A percentile compares a stretch with the other conserved stretches of the same genome.
Conservation (phyloP, 2,888 invertebrate species). For the Cryptus armator region DNA sequence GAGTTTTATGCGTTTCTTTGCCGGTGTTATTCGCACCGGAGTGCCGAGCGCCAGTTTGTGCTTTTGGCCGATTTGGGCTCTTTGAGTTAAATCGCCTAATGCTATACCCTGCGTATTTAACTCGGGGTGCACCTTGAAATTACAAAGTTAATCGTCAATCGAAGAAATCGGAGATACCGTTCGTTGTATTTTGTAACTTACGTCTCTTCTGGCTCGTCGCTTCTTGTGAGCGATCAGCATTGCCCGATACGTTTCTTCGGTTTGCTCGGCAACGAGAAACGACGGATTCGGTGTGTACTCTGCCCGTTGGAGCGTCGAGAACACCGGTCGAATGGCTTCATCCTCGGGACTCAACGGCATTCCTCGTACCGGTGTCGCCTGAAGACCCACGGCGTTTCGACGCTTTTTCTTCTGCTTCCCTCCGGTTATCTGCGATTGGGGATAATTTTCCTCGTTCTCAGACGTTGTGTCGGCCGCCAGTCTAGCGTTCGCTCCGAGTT, state of each 20-base stretch:
- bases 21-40: slow-evolving; percentile 85
- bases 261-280: slow-evolving; percentile 86
- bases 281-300: slow-evolving; percentile 81
- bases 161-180: not conserved
- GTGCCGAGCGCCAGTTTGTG: slow-evolving; percentile 86
- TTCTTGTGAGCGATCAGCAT: slow-evolving; percentile 91
- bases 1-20: slow-evolving; percentile 83
- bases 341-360: slow-evolving; percentile 79
- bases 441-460: slow-evolving; percentile 83
- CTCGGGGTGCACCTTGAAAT: slow-evolving; percentile 89
- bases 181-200: slow-evolving; percentile 81
- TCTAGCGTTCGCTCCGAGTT: slow-evolving; percentile 78
- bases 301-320: slow-evolving; percentile 81
- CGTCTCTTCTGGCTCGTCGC: slow-evolving; percentile 90
- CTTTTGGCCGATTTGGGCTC: slow-evolving; percentile 85
- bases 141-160: slow-evolving; percentile 11
- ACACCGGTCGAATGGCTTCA: slow-evolving; percentile 82
- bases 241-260: slow-evolving; percentile 89
- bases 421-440: slow-evolving; percentile 75
- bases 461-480: slow-evolving; percentile 80
- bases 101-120: slow-evolving; percentile 92
- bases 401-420: slow-evolving; percentile 79
- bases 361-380: slow-evolving; percentile 77
- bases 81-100: slow-evolving; percentile 89
- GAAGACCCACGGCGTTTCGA: slow-evolving; percentile 72